Percentiles rank a stretch among this genome's conserved stretches.
These are phyloP conservation scores for Lophura swinhoii DNA, from an alignment of 2,797 vertebrate genomes.

Conservation along the genomic window DNA sequence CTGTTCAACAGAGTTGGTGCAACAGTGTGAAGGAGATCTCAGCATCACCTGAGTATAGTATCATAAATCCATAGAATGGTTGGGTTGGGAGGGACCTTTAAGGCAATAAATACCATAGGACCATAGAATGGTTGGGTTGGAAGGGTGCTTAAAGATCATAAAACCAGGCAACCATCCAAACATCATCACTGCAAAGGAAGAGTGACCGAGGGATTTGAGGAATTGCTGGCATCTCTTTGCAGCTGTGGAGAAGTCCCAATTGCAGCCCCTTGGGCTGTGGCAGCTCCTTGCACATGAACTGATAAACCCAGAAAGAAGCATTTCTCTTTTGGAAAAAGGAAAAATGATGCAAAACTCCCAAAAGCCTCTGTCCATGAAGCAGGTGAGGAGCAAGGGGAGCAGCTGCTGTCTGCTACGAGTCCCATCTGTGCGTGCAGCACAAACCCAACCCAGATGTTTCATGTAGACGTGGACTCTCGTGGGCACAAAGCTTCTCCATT, in stretches of 20 bases:
- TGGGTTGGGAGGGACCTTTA: too few relatives aligned
- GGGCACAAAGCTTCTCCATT: too few relatives aligned
- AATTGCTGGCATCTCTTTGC: neutral
- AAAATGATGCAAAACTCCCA: neutral
- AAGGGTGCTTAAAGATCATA: too few relatives aligned
- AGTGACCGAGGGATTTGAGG: neutral
- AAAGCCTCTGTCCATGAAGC: fast-evolving
- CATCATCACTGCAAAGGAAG: neutral
- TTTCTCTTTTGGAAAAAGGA: neutral
- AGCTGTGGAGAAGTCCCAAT: neutral
- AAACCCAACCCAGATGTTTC: too few relatives aligned
- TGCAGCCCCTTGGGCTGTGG: neutral
- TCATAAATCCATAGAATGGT: neutral
- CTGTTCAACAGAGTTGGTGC: neutral
- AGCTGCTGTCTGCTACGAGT: too few relatives aligned
- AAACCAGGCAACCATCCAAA: neutral
- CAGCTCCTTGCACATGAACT: neutral
- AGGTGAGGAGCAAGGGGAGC: too few relatives aligned
- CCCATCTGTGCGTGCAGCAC: too few relatives aligned
- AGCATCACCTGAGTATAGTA: neutral
- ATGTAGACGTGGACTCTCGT: too few relatives aligned
- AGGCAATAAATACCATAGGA: too few relatives aligned
- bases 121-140: too few relatives aligned
- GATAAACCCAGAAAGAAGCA: neutral
- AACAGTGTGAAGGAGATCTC: neutral